Percentiles rank a stretch among this genome's conserved stretches.
Evolutionary conservation across 2,797 vertebrate genomes (phyloP).

Genomic region (Chelmon rostratus): DNA sequence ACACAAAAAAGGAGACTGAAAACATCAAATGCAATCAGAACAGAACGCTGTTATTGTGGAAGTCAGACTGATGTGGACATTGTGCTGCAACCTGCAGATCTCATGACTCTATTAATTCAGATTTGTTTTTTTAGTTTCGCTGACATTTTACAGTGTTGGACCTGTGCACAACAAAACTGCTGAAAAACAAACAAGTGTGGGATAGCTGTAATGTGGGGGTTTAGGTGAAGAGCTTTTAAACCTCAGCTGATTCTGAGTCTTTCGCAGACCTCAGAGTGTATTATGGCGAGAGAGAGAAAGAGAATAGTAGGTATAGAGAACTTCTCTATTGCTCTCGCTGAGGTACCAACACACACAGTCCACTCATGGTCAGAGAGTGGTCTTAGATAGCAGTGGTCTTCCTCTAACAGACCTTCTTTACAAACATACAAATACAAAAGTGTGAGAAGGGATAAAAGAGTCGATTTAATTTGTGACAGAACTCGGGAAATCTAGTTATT

Average conservation of each 20-base stretch:
- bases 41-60: conserved; percentile 22
- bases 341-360: not conserved
- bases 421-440: too few species aligned
- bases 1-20: conserved; percentile 28
- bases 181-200: conserved; percentile 6
- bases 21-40: conserved; percentile 37
- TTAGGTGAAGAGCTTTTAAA: not conserved
- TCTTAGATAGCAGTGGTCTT: not conserved
- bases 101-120: conserved; percentile 50
- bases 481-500: not conserved
- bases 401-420: not conserved
- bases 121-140: conserved; percentile 1
- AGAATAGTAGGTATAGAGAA: not conserved
- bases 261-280: not conserved
- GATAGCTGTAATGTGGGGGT: not conserved
- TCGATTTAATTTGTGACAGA: not conserved
- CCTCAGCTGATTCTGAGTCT: not conserved
- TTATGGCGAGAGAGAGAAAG: not conserved
- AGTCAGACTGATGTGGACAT: conserved; percentile 37
- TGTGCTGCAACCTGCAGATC: conserved; percentile 41
- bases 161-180: conserved; percentile 11
- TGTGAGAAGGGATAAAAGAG: not conserved
- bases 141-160: conserved; percentile 24
- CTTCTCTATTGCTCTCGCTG: not conserved
- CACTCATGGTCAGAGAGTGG: not conserved